Evolutionary conservation across 2,797 vertebrate genomes (phyloP).

Genomic region (Pterois miles): DNA sequence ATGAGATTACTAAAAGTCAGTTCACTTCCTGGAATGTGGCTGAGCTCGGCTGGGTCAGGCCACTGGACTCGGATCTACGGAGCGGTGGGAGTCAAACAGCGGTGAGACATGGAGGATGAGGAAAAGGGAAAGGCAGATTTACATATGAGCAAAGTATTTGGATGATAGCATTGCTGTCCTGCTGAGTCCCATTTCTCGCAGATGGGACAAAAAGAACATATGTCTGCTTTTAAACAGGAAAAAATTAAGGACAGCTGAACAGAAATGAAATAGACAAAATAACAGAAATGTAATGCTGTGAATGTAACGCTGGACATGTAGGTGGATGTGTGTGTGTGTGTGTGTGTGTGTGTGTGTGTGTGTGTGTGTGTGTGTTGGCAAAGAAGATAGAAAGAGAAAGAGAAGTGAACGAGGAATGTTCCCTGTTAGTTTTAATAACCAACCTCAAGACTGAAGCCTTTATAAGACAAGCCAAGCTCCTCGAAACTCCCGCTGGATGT

Average conservation of each 20-base stretch:
- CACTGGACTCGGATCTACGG: neutral
- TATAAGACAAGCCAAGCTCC: conserved; percentile 41
- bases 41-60: conserved; percentile 13
- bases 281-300: neutral
- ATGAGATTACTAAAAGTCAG: conserved; percentile 46
- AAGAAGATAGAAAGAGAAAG: conserved; percentile 21
- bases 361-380: conserved; percentile 26
- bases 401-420: conserved; percentile 44
- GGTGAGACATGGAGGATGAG: neutral
- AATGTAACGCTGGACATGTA: neutral
- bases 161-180: neutral
- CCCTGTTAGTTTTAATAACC: conserved; percentile 60
- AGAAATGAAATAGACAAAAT: conserved; percentile 2
- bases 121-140: neutral
- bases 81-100: neutral
- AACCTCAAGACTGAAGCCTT: conserved; percentile 42
- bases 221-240: neutral
- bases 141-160: neutral
- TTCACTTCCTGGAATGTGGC: conserved; percentile 58
- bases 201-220: neutral
- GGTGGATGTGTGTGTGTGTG: neutral
- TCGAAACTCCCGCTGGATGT: conserved; percentile 12
- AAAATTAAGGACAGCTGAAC: neutral
- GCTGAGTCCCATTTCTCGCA: neutral
- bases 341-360: conserved; percentile 11